Evolutionary conservation across 1,140 invertebrate species (phyloP).

Genomic region (Anastrepha obliqua): DNA sequence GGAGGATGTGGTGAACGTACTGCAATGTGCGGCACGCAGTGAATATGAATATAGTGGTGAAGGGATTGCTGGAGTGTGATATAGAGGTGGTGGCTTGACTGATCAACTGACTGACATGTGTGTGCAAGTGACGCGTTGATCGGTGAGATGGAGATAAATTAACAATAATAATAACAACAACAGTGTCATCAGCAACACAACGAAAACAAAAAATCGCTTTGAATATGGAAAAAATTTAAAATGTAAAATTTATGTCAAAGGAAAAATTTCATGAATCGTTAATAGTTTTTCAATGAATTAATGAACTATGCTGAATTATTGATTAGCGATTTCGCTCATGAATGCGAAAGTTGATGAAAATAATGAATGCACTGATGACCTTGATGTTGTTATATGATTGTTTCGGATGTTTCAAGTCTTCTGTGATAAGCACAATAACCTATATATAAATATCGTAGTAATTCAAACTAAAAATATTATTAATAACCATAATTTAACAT

Average conservation of each 20-base stretch:
- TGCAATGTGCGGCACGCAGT: neutral
- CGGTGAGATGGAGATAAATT: conserved; percentile 38
- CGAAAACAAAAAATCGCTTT: neutral
- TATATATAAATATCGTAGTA: conserved; percentile 53
- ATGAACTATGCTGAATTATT: neutral
- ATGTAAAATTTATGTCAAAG: neutral
- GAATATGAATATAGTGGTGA: conserved; percentile 2
- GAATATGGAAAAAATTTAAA: neutral
- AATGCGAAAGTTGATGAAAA: neutral
- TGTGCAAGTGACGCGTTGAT: conserved; percentile 44
- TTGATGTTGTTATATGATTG: conserved; percentile 54
- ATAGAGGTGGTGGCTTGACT: conserved; percentile 8
- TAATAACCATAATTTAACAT: conserved; percentile 8
- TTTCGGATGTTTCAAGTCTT: conserved; percentile 73
- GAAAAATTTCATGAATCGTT: neutral
- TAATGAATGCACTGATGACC: conserved; percentile 18
- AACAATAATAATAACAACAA: conserved; percentile 48
- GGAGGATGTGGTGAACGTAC: neutral
- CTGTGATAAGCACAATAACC: conserved; percentile 72
- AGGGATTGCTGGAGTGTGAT: conserved; percentile 26
- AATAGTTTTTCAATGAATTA: neutral
- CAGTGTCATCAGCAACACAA: conserved; percentile 40
- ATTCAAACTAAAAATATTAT: conserved; percentile 44
- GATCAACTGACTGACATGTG: conserved; percentile 34
- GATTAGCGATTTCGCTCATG: neutral